These are phyloP conservation scores for Lasiommata megera DNA, from an alignment of 2,888 invertebrate species.

Conservation along the genomic window DNA sequence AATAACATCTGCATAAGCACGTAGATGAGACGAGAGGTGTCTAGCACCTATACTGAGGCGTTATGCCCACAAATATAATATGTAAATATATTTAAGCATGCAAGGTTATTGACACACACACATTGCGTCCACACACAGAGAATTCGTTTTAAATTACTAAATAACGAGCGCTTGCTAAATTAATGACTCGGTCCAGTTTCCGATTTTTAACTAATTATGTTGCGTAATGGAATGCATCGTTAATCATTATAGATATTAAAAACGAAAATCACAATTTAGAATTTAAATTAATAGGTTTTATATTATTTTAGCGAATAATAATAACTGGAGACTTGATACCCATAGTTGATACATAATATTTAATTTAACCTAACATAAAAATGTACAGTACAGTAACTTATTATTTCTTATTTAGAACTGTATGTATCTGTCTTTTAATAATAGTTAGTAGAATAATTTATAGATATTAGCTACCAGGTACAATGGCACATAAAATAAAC, in stretches of 20 bases:
- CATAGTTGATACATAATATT: no score
- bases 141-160: constrained; percentile 60
- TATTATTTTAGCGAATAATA: no score
- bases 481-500: no score
- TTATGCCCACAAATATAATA: constrained; percentile 54
- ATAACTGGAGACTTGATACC: no score
- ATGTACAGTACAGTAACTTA: no score
- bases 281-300: constrained; percentile 2
- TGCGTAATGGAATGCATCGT: constrained; percentile 42
- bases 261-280: not conserved
- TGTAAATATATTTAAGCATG: constrained; percentile 65
- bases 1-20: constrained; percentile 4
- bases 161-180: constrained; percentile 59
- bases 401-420: no score
- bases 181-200: constrained; percentile 59
- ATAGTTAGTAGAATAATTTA: no score
- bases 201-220: constrained; percentile 26
- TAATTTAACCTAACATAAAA: no score
- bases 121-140: constrained; percentile 58
- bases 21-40: constrained; percentile 8
- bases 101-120: constrained; percentile 78
- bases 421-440: no score
- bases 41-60: constrained; percentile 34
- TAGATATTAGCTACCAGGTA: no score
- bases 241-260: constrained; percentile 42